Percentiles rank a stretch among this genome's conserved stretches.
Conservation (phyloP, 2,113 vertebrate genomes). For the Lepisosteus osseus region DNA sequence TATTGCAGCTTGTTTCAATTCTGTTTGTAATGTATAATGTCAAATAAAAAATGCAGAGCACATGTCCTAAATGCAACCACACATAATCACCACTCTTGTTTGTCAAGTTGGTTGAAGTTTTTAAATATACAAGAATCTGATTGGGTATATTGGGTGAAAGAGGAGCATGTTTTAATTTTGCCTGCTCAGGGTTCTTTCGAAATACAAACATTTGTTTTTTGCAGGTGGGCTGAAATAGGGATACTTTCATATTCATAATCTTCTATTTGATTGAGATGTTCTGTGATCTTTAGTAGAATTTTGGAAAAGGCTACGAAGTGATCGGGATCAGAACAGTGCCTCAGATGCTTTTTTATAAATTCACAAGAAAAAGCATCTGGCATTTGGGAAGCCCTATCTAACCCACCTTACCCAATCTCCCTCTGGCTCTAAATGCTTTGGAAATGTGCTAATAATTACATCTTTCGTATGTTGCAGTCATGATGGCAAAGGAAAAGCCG, state of each 20-base stretch:
- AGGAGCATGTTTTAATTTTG: constrained; percentile 51
- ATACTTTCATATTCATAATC: constrained; percentile 16
- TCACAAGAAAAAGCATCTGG: not conserved
- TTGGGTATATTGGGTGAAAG: constrained; percentile 62
- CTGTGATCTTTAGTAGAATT: too few species aligned
- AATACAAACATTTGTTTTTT: constrained; percentile 26
- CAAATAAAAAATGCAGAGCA: constrained; percentile 15
- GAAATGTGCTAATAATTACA: not conserved
- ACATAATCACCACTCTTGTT: constrained; percentile 15
- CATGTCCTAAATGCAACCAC: constrained; percentile 37
- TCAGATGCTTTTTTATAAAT: constrained; percentile 17
- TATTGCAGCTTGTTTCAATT: too few species aligned
- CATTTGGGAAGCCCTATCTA: constrained; percentile 31
- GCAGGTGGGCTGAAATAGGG: constrained; percentile 69
- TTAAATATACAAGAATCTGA: constrained; percentile 37
- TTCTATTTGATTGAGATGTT: too few species aligned
- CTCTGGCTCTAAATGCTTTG: constrained; percentile 10
- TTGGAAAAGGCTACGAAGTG: not conserved
- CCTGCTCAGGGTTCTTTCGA: constrained; percentile 60
- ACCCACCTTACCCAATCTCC: constrained; percentile 71
- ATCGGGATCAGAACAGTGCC: not conserved
- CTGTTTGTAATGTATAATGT: too few species aligned
- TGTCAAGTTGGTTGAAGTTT: constrained; percentile 1
- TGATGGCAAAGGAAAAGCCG: constrained; percentile 99
- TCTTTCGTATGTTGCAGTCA: constrained; percentile 69